phyloP scores from a whole-genome alignment of 2,113 vertebrate species.

The Chionodraco myersi region DNA sequence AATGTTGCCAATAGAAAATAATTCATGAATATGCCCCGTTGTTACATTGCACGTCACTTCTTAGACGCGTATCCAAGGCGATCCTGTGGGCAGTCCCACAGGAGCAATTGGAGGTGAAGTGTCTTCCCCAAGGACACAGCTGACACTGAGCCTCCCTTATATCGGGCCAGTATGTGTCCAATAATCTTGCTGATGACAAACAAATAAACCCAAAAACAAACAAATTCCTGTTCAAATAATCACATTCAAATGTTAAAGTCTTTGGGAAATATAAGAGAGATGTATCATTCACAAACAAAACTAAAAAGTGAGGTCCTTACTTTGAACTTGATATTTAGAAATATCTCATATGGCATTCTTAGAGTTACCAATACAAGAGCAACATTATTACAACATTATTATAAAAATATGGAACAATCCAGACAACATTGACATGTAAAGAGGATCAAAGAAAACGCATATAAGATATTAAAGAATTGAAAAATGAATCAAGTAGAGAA shows the following conservation, averaged over 20 bases:
- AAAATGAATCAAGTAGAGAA: not conserved
- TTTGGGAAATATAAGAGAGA: too few species aligned
- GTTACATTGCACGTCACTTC: too few species aligned
- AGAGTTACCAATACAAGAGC: not conserved
- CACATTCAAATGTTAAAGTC: too few species aligned
- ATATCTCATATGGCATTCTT: too few species aligned
- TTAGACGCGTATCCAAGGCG: too few species aligned
- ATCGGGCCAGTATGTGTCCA: not conserved
- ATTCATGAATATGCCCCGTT: not conserved
- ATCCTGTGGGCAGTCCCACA: too few species aligned
- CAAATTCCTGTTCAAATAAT: not conserved
- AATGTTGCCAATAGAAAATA: too few species aligned
- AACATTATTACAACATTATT: not conserved
- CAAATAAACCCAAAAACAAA: not conserved
- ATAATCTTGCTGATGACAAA: too few species aligned
- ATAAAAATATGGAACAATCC: not conserved
- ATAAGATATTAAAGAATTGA: not conserved
- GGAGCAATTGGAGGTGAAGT: too few species aligned
- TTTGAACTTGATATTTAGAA: not conserved
- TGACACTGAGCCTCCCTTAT: too few species aligned
- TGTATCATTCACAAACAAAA: too few species aligned
- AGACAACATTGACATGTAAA: not conserved
- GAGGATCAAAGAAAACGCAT: conserved; percentile 1
- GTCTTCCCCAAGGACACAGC: too few species aligned
- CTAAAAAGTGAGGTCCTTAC: not conserved